These are phyloP conservation scores for Mya arenaria DNA, from an alignment of 1,140 invertebrate species.

Conservation along the genomic window DNA sequence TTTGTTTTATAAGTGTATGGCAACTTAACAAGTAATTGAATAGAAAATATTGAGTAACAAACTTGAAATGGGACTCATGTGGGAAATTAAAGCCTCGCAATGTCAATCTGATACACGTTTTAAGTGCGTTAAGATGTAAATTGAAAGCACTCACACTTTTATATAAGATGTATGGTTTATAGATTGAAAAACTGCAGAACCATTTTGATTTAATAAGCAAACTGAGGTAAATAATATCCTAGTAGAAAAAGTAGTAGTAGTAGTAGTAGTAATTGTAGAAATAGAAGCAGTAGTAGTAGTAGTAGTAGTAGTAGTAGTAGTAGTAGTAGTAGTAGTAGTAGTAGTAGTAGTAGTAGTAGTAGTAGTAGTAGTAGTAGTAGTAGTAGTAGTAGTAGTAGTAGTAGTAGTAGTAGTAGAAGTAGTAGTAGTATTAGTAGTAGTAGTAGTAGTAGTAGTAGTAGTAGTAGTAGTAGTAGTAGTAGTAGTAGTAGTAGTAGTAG, in stretches of 20 bases:
- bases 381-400: not conserved
- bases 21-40: too few species aligned
- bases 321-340: not conserved
- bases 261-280: not conserved
- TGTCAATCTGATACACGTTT: too few species aligned
- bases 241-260: not conserved
- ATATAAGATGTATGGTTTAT: too few species aligned
- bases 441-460: not conserved
- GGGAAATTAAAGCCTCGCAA: too few species aligned
- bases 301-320: not conserved
- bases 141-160: too few species aligned
- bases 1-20: too few species aligned
- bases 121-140: too few species aligned
- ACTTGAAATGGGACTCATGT: too few species aligned
- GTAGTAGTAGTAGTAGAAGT: not conserved
- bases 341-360: not conserved
- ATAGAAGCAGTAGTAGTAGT: not conserved
- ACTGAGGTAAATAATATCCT: too few species aligned
- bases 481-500: not conserved
- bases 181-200: too few species aligned
- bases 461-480: not conserved
- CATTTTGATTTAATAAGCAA: too few species aligned
- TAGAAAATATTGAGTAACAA: too few species aligned
- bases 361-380: not conserved
- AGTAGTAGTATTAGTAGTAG: not conserved